Base-by-base conservation (phyloP, 1,140 invertebrate genomes). In the Brachionus plicatilis region DNA sequence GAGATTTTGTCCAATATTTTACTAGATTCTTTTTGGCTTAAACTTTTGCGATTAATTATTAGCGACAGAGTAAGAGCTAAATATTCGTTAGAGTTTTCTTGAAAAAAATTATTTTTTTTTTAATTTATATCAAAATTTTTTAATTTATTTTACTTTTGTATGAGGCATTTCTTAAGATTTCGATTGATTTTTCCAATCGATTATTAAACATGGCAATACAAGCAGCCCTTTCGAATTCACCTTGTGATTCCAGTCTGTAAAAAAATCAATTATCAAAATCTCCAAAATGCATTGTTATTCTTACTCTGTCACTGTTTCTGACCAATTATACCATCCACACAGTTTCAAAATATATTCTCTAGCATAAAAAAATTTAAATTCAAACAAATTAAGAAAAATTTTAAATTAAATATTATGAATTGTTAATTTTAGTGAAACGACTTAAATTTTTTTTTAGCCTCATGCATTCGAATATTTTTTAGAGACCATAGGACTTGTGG, bases 251-350 rank as follows among this genome's bases (percentile, higher is more conserved):
- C 1, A 82, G 33, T 47, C 65, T 82, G 20, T 20, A 78, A 12
- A 60, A 82, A 45, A 65, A 82, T 9, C 14, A 12, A 14, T 50
- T 50, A 27, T 8, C n/a, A n/a, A 45, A 50, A 27, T 43, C 33
- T 37, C 33, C 6, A 37, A 37, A 37, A 37, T 37, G 4, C 7
- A 37, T 7, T 37, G 33, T 37, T 6, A 37, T n/a, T n/a, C 43
- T 76, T 27, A 76, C 72, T 76, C 50, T 50, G 43, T 20, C 24
- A 76, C 72, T 27, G 43, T 76, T 76, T 76, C 43, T 27, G 20
- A 50, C 79, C 79, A 82, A 41, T 82, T 65, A n/a, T 45, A 29
- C 79, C 79, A 82, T 24, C 29, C 79, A 33, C 79, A 82, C 1
- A 82, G 4, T 45, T 82, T 68, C 3, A 65, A 47, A 43, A 82